These are phyloP conservation scores for Drosophila mayaguana DNA, from an alignment of 2,888 invertebrate species.

Conservation along the genomic window DNA sequence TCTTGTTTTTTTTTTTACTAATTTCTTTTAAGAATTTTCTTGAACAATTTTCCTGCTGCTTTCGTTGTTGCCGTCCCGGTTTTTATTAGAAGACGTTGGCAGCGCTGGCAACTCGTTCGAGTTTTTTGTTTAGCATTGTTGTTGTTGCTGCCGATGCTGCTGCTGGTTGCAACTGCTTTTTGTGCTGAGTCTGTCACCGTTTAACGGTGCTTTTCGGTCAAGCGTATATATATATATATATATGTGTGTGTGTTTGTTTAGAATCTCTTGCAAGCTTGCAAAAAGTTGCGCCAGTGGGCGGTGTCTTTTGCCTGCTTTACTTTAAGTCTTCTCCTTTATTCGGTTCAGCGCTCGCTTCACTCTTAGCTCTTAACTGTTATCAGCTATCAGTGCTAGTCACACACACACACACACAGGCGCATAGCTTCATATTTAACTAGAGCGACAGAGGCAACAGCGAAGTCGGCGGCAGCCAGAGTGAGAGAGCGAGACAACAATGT, in stretches of 20 bases:
- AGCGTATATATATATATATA: constrained; percentile 31
- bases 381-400: constrained; percentile 63
- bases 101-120: constrained; percentile 47
- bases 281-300: constrained; percentile 50
- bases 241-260: constrained; percentile 23
- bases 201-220: constrained; percentile 71
- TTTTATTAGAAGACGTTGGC: constrained; percentile 56
- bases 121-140: constrained; percentile 38
- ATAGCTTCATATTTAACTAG: constrained; percentile 9
- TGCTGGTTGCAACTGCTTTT: constrained; percentile 51
- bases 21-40: constrained; percentile 76
- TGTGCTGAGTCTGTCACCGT: constrained; percentile 64
- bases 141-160: constrained; percentile 13
- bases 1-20: constrained; percentile 48
- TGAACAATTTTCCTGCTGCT: constrained; percentile 67
- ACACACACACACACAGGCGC: constrained; percentile 15
- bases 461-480: background rate
- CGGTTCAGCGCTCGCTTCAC: constrained; percentile 7
- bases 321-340: background rate
- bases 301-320: constrained; percentile 43
- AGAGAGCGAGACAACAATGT: constrained; percentile 52
- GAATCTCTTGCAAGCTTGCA: constrained; percentile 53
- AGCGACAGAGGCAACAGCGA: background rate
- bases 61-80: constrained; percentile 55
- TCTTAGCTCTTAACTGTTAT: constrained; percentile 54